Evolutionary conservation across 2,888 invertebrate genomes (phyloP).

Genomic region (Poecilus cupreus): DNA sequence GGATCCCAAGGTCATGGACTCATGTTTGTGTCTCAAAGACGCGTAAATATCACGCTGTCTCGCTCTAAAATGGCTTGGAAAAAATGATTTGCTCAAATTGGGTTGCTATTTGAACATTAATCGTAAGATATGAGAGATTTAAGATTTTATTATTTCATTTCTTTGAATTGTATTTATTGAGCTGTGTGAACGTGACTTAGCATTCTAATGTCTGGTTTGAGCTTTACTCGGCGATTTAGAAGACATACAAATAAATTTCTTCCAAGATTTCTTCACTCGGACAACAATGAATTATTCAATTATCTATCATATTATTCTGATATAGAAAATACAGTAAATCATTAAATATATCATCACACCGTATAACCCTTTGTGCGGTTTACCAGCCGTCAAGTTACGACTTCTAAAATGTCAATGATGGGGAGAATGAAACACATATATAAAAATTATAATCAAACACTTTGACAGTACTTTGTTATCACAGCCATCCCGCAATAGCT

Average conservation of each 20-base stretch:
- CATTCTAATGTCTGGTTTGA: not conserved
- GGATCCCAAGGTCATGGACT: constrained; percentile 10
- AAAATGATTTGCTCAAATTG: constrained; percentile 33
- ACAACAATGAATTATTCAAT: not conserved
- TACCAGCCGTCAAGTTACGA: too few species aligned
- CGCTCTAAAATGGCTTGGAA: not conserved
- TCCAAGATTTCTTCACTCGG: not conserved
- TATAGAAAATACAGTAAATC: too few species aligned
- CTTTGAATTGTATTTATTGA: constrained; percentile 17
- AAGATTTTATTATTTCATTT: constrained; percentile 9
- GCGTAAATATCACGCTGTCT: not conserved
- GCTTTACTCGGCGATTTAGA: not conserved
- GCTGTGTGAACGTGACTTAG: not conserved
- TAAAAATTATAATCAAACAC: too few species aligned
- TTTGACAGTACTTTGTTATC: too few species aligned
- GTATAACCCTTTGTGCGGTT: too few species aligned
- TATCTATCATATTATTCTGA: not conserved
- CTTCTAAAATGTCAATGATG: too few species aligned
- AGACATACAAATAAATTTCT: not conserved
- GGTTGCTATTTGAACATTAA: not conserved
- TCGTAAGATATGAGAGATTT: not conserved
- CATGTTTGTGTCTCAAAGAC: constrained; percentile 18
- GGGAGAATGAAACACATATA: too few species aligned
- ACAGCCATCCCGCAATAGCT: too few species aligned
- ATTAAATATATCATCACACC: too few species aligned